Base-by-base conservation (phyloP, 1,140 invertebrate genomes). In the Drosophila trapezifrons region DNA sequence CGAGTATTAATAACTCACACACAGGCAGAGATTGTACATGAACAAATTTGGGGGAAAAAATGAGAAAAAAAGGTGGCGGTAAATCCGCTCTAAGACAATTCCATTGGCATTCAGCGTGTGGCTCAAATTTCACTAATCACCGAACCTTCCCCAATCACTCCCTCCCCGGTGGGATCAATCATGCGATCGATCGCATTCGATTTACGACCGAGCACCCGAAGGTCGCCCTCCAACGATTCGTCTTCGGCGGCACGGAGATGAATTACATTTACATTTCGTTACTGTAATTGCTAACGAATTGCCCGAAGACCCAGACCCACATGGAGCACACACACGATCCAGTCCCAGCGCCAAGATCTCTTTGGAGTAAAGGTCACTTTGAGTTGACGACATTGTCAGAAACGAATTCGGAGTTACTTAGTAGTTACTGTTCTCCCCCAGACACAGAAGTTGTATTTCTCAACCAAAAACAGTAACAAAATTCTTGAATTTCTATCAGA, bases 41-140 rank as follows among this genome's bases (percentile, higher is more conserved):
- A 25, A 71, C 27, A 46, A 57, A 47, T 54, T 60, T 38, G 5
- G 55, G 35, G 40, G 65, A 38, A 37, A 72, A 71, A 66, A 35
- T 25, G 56, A 47, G 38, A 49, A 71, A 55, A 55, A 58, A 65
- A 69, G 67, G 52, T 38, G 70, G 52, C 54, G 70, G 52, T 67
- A 79, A 82, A 86, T 86, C 83, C 76, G 49, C 47, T 65, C 56
- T 87, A 87, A 86, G 83, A 86, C 82, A 86, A 86, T 87, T 82
- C 75, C 63, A 77, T 62, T 76, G 83, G 83, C 83, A 86, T 86
- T 86, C 82, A 76, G 59, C 78, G 66, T 62, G 64, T 77, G 80
- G 59, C 64, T 82, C 79, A 54, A 82, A 82, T 82, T 82, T 82
- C 79, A 82, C 79, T 81, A 78, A 81, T 81, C 71, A 77, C 66